Evolutionary conservation across 2,797 vertebrate genomes (phyloP).

Genomic region (Lagodon rhomboides): DNA sequence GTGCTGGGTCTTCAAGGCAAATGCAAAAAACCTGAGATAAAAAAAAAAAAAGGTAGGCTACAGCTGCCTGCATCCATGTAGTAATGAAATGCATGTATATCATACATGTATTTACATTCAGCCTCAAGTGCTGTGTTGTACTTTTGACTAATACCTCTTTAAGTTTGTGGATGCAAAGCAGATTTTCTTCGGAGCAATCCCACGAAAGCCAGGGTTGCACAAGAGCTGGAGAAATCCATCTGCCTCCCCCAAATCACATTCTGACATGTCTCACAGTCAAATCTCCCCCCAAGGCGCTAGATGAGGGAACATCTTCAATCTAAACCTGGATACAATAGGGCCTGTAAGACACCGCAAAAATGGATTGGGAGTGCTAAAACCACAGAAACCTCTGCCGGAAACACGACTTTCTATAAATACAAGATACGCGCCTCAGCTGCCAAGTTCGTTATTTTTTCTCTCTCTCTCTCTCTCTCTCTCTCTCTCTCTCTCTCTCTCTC

Average conservation of each 20-base stretch:
- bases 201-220: conserved; percentile 75
- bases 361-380: conserved; percentile 86
- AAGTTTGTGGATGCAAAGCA: conserved; percentile 66
- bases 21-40: conserved; percentile 20
- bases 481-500: conserved; percentile 60
- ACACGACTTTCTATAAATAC: conserved; percentile 90
- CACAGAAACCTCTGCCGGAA: conserved; percentile 89
- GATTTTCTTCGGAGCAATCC: conserved; percentile 66
- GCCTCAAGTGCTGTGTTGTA: conserved; percentile 62
- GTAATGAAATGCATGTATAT: conserved; percentile 57
- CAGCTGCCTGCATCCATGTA: conserved; percentile 43
- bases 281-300: conserved; percentile 83
- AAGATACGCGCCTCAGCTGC: conserved; percentile 84
- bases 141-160: conserved; percentile 66
- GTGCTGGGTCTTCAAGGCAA: conserved; percentile 34
- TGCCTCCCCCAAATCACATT: conserved; percentile 84
- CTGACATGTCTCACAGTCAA: conserved; percentile 86
- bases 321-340: conserved; percentile 85
- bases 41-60: conserved; percentile 27
- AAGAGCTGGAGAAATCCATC: conserved; percentile 78
- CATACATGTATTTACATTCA: conserved; percentile 65
- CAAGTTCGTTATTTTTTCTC: conserved; percentile 80
- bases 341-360: conserved; percentile 85
- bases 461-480: conserved; percentile 60
- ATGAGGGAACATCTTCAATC: conserved; percentile 86